Conservation (phyloP, 2,797 vertebrate species). For the Myotis daubentonii region DNA sequence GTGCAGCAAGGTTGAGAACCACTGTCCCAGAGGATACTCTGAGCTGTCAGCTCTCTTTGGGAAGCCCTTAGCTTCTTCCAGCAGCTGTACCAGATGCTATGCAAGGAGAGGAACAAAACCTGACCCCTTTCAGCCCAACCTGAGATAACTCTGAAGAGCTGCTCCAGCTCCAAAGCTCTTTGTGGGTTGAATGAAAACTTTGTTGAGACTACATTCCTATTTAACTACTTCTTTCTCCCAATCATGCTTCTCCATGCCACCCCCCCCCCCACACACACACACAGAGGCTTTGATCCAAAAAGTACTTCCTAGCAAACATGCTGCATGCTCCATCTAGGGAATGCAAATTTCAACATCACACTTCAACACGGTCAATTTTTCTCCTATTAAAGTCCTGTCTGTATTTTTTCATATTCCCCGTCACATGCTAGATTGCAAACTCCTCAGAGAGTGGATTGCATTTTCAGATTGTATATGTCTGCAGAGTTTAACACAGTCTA, state of each 20-base stretch:
- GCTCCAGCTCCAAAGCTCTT: neutral
- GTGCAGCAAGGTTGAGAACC: too few relatives aligned
- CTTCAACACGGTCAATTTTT: neutral
- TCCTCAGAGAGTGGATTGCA: neutral
- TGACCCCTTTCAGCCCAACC: neutral
- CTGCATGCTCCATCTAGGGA: neutral
- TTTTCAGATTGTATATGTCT: constrained; percentile 1
- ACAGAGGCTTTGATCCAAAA: neutral
- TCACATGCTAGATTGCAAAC: neutral
- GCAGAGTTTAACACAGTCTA: neutral
- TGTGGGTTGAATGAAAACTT: neutral
- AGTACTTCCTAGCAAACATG: neutral
- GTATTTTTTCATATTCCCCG: neutral
- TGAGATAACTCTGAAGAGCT: neutral
- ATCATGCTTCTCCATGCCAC: neutral
- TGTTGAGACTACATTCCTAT: neutral
- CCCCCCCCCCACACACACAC: neutral
- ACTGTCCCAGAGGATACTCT: neutral
- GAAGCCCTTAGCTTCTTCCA: neutral
- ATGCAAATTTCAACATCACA: neutral
- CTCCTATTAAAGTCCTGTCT: neutral
- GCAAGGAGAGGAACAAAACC: neutral
- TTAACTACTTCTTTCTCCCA: neutral
- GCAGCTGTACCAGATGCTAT: neutral
- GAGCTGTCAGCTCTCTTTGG: neutral